Evolutionary conservation across 2,888 invertebrate genomes (phyloP), one percentile per base, ranked within the genome.

Genomic region (Spisula subtruncata): DNA sequence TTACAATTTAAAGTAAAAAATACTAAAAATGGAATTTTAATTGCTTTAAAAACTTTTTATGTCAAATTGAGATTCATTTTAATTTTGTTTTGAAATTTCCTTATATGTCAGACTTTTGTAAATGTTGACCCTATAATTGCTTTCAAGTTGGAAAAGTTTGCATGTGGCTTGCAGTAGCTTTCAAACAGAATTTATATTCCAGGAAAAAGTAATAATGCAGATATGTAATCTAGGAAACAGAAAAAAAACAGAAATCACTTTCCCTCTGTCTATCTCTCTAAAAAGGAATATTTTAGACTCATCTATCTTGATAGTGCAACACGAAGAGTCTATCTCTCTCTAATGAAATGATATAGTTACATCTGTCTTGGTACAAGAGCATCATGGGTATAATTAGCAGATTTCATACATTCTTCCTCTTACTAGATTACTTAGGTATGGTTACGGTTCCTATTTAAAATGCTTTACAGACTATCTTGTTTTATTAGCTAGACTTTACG

Each of bases 231-330:
- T 32, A 29, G 32, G 75, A 75, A 75, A 75, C 8, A 75, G 18
- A 75, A 32, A 75, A 18, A 75, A 35, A 71, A 75, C 18, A 75
- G 75, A 66, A 6, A 10, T 66, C 25, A n/a, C 25, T n/a, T 25
- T 66, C 60, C n/a, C 10, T 66, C 60, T 51, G 14, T 66, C n/a
- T 41, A 41, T 41, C 41, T 41, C 41, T 41, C 41, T 41, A 5
- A 41, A 41, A 2, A 41, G 41, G 41, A 41, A 41, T 41, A 41
- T 41, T 41, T 41, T 60, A 60, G 60, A 60, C 2, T 6, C 25
- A 60, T 60, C 60, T 60, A 25, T 60, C 25, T 20, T 46, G 82
- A 56, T 83, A 83, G 83, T 54, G n/a, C 66, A 66, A 66, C n/a
- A n/a, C n/a, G n/a, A n/a, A n/a, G n/a, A n/a, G n/a, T n/a, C n/a